Percentiles rank a stretch among this genome's conserved stretches.
Evolutionary conservation across 2,888 invertebrate genomes (phyloP).

Genomic region (Muschampia plurimacula): DNA sequence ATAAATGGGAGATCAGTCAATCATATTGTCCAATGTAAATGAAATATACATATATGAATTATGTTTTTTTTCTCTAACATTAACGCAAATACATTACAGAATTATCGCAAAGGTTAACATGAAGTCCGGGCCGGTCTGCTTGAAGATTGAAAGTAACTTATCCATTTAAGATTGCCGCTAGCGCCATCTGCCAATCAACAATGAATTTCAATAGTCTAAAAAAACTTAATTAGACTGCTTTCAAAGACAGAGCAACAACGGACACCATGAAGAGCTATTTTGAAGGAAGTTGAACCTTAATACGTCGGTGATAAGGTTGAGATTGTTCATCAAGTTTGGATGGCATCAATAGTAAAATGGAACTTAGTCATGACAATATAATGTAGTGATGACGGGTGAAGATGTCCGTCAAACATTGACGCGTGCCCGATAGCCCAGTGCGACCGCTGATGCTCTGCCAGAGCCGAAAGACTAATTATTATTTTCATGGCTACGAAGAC

Average conservation of each 20-base stretch:
- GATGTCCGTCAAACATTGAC: conserved; percentile 81
- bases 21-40: background rate
- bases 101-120: conserved; percentile 11
- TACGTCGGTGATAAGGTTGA: conserved; percentile 51
- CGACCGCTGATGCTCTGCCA: conserved; percentile 58
- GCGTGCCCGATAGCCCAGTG: conserved; percentile 73
- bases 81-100: background rate
- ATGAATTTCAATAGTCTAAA: conserved; percentile 78
- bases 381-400: conserved; percentile 80
- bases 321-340: conserved; percentile 41
- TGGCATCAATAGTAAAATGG: conserved; percentile 43
- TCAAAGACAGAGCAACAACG: conserved; percentile 73
- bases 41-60: background rate
- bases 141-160: conserved; percentile 54
- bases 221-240: conserved; percentile 83
- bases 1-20: background rate
- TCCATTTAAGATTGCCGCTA: conserved; percentile 79
- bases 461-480: conserved; percentile 73
- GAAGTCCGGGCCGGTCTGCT: conserved; percentile 3
- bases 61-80: background rate
- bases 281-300: conserved; percentile 49
- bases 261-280: conserved; percentile 52
- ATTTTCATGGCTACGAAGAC: conserved; percentile 64
- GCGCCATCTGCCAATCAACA: conserved; percentile 84
- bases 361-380: conserved; percentile 60